Evolutionary conservation across 2,797 vertebrate genomes (phyloP), one percentile per base, ranked within the genome.

Genomic region (Ceyx erithaca): DNA sequence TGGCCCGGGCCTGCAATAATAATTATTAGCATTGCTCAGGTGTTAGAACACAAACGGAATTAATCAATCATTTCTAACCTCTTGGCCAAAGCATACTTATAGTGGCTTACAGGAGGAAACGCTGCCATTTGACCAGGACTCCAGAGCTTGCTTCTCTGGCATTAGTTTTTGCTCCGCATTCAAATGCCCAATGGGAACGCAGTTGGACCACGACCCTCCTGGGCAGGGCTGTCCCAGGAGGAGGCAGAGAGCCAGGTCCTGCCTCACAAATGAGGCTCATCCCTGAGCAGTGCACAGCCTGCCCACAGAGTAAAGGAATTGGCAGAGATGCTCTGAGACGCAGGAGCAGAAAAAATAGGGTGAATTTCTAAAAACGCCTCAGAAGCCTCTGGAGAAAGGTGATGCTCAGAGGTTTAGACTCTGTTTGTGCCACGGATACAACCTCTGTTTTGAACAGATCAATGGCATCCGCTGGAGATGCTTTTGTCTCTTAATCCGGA

Each of bases 341-440:
- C 1, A 0, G 33, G 20, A 35, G 46, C 3, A 4, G 37, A 18
- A 58, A 72, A 43, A 51, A 16, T 1, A 0, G 3, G 14, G n/a
- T 6, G 12, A 4, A 22, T 43, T 75, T 28, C 91, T 46, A 33
- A 22, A 23, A 57, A 41, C 0, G 1, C 33, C 33, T 1, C 1
- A 15, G 21, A 52, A 43, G 63, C 22, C 6, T 18, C 33, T 6
- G 8, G n/a, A 33, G 40, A n/a, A 77, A 55, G 9, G 3, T 0
- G 6, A 28, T 6, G 20, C 17, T 9, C 15, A 26, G 86, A 37
- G 61, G 61, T 20, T 46, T 3, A 4, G 54, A 5, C 43, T 54
- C 9, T 6, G 45, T 23, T 14, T 5, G 46, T 12, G 41, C 41
- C n/a, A 2, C 26, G 12, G 43, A 20, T 6, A 6, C 0, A 14